Base-by-base conservation (phyloP, 2,797 vertebrate genomes). In the Limosa lapponica region DNA sequence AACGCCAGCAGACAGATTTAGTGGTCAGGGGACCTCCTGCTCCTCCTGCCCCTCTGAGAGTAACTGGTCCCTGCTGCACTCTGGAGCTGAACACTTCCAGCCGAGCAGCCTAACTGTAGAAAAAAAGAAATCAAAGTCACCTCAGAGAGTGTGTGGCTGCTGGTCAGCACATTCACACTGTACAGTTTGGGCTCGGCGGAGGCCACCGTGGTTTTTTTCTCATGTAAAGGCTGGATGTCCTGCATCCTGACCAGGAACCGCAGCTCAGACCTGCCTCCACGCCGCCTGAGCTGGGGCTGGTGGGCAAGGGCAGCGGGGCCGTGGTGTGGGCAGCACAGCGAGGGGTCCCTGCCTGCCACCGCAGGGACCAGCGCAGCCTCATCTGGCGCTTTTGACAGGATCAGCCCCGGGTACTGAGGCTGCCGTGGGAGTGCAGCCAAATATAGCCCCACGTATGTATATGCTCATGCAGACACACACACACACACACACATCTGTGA, bases 301-400 rank as follows among this genome's bases (percentile, higher is more conserved):
- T 6, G 22, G 2, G 8, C 59, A 2, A 2, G 30, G 58, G 20
- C 22, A 8, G 54, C 52, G 39, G 11, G 37, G 13, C 17, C 1
- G 1, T 0, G 0, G 28, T 0, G 1, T 0, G 59, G 58, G 36
- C 52, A 71, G 57, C 58, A 19, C 0, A 2, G 59, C 3, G 6
- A 72, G 25, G 37, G 32, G 23, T 81, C 51, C 55, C 65, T 41
- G 39, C 59, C 61, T 49, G 32, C 19, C 34, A 2, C 0, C 4
- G 67, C 49, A 14, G 58, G 6, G 30, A 7, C 3, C 2, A 25
- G 52, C 2, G 19, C 64, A 67, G 57, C 51, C 30, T 10, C 2
- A 1, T n/a, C 48, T 37, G 8, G 1, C 0, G 2, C 8, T 23
- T 62, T 39, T 32, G 3, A 25, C 59, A 54, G 37, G 22, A 34